Conservation (phyloP, 2,888 invertebrate species). For the Drosophila barbarae region DNA sequence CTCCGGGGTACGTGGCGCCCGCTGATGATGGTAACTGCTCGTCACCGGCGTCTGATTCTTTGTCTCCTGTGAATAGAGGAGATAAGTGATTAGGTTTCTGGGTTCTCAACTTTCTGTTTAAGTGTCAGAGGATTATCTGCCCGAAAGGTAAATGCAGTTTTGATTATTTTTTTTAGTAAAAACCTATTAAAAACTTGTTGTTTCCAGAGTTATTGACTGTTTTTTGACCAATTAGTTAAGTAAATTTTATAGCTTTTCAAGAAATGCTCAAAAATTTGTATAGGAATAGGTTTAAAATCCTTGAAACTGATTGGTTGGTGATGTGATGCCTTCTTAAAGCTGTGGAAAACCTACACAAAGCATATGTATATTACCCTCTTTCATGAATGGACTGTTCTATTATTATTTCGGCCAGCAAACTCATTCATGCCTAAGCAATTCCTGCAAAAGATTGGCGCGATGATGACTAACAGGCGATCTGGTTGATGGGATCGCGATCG, state of each 20-base stretch:
- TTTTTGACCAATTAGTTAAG: neutral
- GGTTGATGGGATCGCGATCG: neutral
- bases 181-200: neutral
- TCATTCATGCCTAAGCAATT: conserved; percentile 11
- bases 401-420: conserved; percentile 3
- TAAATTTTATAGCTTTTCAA: neutral
- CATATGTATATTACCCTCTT: neutral
- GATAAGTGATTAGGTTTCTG: neutral
- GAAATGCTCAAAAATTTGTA: neutral
- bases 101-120: no score
- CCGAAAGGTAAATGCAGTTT: no score
- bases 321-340: neutral
- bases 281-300: neutral
- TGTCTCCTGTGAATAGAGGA: conserved; percentile 60
- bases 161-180: neutral
- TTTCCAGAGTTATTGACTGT: neutral
- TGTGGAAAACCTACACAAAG: neutral
- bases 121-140: no score
- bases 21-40: conserved; percentile 77
- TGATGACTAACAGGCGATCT: conserved; percentile 19
- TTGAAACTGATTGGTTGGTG: neutral
- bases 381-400: conserved; percentile 7
- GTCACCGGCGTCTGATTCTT: conserved; percentile 70
- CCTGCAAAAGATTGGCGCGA: conserved; percentile 12
- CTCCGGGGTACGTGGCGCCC: conserved; percentile 79